These are phyloP conservation scores for Subanguina moxae DNA, from an alignment of 1,140 invertebrate genomes.

Conservation along the genomic window DNA sequence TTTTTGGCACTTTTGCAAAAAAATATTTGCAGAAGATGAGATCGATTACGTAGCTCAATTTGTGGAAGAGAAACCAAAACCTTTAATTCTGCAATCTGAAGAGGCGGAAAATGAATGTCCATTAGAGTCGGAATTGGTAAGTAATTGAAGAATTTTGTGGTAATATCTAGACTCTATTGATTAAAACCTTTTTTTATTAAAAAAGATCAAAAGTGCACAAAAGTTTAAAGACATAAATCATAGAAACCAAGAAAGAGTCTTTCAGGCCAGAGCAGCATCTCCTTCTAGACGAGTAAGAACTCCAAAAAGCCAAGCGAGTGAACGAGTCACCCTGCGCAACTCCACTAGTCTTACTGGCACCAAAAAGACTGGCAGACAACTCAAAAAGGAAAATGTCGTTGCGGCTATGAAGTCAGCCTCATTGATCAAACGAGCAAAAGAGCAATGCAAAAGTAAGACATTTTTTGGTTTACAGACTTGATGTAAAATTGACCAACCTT, in stretches of 20 bases:
- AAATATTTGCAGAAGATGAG: too few relatives aligned
- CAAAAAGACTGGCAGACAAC: background rate
- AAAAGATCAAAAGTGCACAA: too few relatives aligned
- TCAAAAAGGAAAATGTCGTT: slow-evolving; percentile 15
- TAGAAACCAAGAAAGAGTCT: too few relatives aligned
- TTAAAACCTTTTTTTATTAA: too few relatives aligned
- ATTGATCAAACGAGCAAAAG: slow-evolving; percentile 16
- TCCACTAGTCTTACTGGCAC: background rate
- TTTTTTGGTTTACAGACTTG: background rate
- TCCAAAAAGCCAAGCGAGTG: background rate
- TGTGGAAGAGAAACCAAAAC: background rate
- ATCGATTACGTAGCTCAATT: background rate
- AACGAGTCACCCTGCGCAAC: slow-evolving; percentile 1
- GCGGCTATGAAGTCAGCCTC: slow-evolving; percentile 18
- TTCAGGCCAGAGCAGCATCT: background rate
- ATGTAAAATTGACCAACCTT: background rate
- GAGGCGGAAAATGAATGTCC: background rate
- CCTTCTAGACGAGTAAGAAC: background rate
- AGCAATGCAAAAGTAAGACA: background rate
- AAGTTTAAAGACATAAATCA: too few relatives aligned
- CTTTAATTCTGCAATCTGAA: background rate
- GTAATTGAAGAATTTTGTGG: too few relatives aligned
- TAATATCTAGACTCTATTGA: too few relatives aligned
- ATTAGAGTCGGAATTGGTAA: background rate
- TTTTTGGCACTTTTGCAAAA: background rate